phyloP scores from a whole-genome alignment of 2,888 invertebrate genomes.

The Gerosis bhagava region DNA sequence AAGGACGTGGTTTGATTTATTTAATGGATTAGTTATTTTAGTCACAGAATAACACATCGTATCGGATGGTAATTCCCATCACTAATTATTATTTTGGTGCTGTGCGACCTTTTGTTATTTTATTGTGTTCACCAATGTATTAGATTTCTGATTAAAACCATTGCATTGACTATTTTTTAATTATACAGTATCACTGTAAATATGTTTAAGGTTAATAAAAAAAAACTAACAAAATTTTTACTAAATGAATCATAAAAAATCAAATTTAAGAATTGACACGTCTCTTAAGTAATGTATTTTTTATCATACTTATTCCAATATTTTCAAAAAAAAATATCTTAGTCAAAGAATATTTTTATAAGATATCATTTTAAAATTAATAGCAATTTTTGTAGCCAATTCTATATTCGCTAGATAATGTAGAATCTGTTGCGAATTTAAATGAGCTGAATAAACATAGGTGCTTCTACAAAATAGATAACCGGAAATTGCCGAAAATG shows the following conservation, averaged over 20 bases:
- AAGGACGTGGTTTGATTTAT: too few species aligned
- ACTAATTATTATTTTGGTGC: conserved; percentile 54
- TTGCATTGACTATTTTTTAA: too few species aligned
- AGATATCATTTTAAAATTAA: conserved; percentile 13
- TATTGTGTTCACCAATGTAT: conserved; percentile 14
- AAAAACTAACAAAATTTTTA: too few species aligned
- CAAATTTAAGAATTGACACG: too few species aligned
- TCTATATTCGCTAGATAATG: conserved; percentile 48
- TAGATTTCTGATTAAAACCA: conserved; percentile 8
- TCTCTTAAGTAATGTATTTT: too few species aligned
- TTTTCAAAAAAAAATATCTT: too few species aligned
- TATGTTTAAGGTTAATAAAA: too few species aligned
- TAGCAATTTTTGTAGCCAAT: conserved; percentile 39
- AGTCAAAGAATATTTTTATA: conserved; percentile 29
- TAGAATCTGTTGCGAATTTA: conserved; percentile 53
- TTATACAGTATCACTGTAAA: too few species aligned
- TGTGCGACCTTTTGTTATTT: conserved; percentile 39
- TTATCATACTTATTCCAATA: too few species aligned
- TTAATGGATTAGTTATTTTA: too few species aligned
- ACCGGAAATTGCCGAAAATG: conserved; percentile 68
- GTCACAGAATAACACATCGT: too few species aligned
- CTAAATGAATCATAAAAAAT: too few species aligned
- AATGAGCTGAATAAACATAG: conserved; percentile 42
- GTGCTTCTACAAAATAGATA: conserved; percentile 41
- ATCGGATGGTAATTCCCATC: conserved; percentile 47